Conservation (phyloP, 2,797 vertebrate species). For the Onychomys arenicola region DNA sequence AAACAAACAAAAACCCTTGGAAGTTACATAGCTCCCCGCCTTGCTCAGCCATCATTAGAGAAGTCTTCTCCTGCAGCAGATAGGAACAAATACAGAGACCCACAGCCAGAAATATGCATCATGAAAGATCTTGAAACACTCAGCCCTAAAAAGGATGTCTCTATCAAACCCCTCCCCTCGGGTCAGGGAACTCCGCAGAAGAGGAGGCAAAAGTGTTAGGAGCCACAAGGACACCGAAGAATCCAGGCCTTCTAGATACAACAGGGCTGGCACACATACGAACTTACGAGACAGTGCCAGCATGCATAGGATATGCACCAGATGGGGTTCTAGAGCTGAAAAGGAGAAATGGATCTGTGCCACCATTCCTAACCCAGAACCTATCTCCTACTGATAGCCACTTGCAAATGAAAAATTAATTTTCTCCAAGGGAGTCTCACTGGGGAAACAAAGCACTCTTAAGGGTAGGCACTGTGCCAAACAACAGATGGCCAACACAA, state of each 20-base stretch:
- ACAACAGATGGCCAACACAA: no score
- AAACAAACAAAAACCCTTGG: neutral
- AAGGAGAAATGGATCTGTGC: neutral
- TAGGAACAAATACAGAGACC: neutral
- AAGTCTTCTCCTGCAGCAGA: neutral
- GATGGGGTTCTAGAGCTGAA: neutral
- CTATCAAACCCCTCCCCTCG: no score
- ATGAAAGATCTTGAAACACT: neutral
- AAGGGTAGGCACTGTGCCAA: neutral
- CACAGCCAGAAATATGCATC: neutral
- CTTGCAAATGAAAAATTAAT: neutral
- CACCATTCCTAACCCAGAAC: no score
- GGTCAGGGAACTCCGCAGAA: neutral
- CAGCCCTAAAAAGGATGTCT: neutral
- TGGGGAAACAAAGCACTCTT: neutral
- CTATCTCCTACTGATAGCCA: neutral
- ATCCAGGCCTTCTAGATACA: neutral
- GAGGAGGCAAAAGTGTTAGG: neutral
- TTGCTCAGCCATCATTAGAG: neutral
- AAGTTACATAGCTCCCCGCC: neutral
- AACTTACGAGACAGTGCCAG: neutral
- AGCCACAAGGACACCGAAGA: neutral
- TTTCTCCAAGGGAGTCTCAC: neutral
- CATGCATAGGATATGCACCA: no score
- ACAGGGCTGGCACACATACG: neutral